Base-by-base conservation (phyloP, 2,888 invertebrate species). In the Drosophila nigricruria region DNA sequence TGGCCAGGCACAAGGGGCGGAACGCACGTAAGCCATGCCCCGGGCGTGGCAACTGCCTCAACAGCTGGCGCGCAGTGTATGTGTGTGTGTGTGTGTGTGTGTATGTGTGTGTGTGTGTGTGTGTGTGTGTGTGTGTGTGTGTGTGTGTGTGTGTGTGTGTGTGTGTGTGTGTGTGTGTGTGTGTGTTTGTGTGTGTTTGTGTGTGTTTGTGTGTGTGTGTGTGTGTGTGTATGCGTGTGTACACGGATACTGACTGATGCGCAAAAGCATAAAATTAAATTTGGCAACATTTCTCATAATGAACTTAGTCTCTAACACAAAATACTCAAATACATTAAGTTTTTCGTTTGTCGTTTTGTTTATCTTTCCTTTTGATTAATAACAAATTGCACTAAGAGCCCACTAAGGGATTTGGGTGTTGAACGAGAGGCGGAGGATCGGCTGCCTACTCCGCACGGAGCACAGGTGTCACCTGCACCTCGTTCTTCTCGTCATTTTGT, bases 221-320 rank as follows among this genome's bases (percentile, higher is more conserved):
- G 23, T 56, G 56, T 23, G 53, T 23, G 34, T 52, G 36, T 6
- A 45, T 52, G 56, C 49, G 49, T 52, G 45, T 47, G 62, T 57
- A 57, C 57, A 61, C 69, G 81, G 68, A 83, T 86, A 81, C 79
- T 84, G 88, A 88, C 88, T 84, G 88, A 88, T 84, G 81, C 81
- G 54, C 62, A 70, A 83, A 77, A 77, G 82, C 78, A 87, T 86
- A 79, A 86, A 86, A 88, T 88, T 88, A 86, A 86, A 89, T 90
- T 90, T 90, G 90, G 90, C 90, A 90, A 90, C 91, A 90, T 88
- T 90, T 91, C 81, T 83, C 76, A 68, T 88, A 82, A 85, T 81
- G 72, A 87, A 89, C 91, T 88, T 91, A 90, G 79, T 70, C 72
- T 73, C 89, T 91, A 89, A 87, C 81, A 79, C 75, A 88, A 86